phyloP scores from a whole-genome alignment of 2,113 vertebrate species.

The Puma concolor region DNA sequence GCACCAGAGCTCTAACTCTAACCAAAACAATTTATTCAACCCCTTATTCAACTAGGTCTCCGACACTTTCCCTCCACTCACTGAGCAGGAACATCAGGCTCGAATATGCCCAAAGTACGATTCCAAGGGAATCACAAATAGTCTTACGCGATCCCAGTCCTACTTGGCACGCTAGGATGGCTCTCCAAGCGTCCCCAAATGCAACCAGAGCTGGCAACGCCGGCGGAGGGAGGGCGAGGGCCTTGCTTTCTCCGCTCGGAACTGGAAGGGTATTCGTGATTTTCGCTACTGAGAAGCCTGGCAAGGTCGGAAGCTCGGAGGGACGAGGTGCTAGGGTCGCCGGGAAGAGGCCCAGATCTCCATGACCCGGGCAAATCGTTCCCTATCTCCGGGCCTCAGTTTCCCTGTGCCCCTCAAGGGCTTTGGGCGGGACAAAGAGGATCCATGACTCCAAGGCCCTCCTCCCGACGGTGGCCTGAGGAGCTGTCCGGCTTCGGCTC shows the following conservation, averaged over 20 bases:
- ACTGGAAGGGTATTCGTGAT: not conserved
- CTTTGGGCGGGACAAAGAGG: not conserved
- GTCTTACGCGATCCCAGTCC: not conserved
- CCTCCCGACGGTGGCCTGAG: not conserved
- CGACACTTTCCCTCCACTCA: not conserved
- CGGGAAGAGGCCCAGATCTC: not conserved
- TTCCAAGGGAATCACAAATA: not conserved
- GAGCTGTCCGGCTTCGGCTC: not conserved
- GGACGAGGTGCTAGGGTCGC: not conserved
- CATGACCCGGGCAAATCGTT: not conserved
- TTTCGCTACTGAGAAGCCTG: not conserved
- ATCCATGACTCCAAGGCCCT: not conserved
- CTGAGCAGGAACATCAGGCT: not conserved
- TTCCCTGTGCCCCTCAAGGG: not conserved
- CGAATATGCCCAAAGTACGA: not conserved
- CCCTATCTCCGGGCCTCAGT: not conserved
- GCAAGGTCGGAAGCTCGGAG: not conserved
- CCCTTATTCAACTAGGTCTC: not conserved
- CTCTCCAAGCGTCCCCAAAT: not conserved
- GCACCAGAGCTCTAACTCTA: not conserved
- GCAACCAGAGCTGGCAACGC: not conserved
- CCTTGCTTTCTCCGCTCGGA: not conserved
- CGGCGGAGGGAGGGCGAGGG: too few species aligned
- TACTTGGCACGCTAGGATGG: not conserved
- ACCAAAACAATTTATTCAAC: not conserved